phyloP scores from a whole-genome alignment of 2,888 invertebrate species.

The Phytoseiulus persimilis region DNA sequence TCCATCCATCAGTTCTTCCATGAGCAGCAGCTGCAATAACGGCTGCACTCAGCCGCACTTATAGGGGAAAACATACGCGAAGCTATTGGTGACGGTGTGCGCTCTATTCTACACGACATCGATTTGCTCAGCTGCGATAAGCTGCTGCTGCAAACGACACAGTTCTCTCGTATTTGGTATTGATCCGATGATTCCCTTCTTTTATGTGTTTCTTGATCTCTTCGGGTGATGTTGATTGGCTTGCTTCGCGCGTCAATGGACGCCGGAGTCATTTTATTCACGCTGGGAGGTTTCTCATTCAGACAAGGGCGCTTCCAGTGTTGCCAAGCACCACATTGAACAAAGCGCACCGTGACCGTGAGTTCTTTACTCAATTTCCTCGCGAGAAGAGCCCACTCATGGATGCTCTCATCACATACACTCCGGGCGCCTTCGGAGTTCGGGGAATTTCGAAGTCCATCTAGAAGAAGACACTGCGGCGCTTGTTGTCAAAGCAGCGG shows the following conservation, averaged over 20 bases:
- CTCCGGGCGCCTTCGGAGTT: background rate
- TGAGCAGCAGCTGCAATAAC: background rate
- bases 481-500: background rate
- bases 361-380: too few relatives aligned
- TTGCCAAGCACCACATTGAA: background rate
- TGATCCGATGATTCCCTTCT: background rate
- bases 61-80: background rate
- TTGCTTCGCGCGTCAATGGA: too few relatives aligned
- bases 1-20: conserved; percentile 5
- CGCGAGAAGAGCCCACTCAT: background rate
- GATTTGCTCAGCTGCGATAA: background rate
- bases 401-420: background rate
- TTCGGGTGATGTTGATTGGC: too few relatives aligned
- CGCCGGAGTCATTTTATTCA: background rate
- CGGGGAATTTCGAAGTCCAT: background rate
- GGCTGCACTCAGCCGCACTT: background rate
- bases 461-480: background rate
- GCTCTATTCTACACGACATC: background rate
- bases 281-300: background rate
- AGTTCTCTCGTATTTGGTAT: background rate
- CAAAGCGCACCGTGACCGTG: background rate
- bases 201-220: background rate
- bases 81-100: background rate
- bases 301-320: background rate
- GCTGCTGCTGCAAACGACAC: background rate